A percentile compares a stretch with the other conserved stretches of the same genome.
phyloP scores from a whole-genome alignment of 1,140 invertebrate genomes.

The Archivesica marissinica region DNA sequence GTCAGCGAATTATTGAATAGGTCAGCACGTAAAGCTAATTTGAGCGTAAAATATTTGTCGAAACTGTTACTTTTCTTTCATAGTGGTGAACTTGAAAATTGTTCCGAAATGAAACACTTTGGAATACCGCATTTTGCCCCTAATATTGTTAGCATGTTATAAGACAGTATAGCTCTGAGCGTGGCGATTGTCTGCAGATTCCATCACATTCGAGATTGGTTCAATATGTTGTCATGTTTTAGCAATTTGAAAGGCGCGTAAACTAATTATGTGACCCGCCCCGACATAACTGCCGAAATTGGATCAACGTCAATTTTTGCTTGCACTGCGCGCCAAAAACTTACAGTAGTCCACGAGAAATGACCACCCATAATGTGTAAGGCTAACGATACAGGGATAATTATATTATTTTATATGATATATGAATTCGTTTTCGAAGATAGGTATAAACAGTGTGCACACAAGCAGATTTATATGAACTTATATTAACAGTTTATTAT shows the following conservation, averaged over 20 bases:
- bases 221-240: constrained; percentile 43
- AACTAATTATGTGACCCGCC: constrained; percentile 13
- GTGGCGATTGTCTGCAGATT: background rate
- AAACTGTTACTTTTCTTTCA: constrained; percentile 58
- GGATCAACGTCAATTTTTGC: background rate
- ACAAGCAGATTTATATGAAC: no score
- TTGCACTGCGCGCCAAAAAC: constrained; percentile 22
- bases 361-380: background rate
- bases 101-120: background rate
- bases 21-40: constrained; percentile 52
- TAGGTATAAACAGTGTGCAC: no score
- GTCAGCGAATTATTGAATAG: constrained; percentile 8
- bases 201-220: constrained; percentile 47
- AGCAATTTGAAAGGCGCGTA: background rate
- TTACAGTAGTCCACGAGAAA: background rate
- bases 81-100: background rate
- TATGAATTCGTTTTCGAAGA: no score
- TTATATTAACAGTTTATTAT: no score
- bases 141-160: background rate
- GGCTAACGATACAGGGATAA: background rate
- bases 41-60: constrained; percentile 56
- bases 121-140: background rate
- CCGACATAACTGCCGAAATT: constrained; percentile 39
- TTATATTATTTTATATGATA: background rate
- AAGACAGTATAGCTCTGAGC: background rate